Evolutionary conservation across 2,888 invertebrate species (phyloP).

Genomic region (Podotricha telesiphe): DNA sequence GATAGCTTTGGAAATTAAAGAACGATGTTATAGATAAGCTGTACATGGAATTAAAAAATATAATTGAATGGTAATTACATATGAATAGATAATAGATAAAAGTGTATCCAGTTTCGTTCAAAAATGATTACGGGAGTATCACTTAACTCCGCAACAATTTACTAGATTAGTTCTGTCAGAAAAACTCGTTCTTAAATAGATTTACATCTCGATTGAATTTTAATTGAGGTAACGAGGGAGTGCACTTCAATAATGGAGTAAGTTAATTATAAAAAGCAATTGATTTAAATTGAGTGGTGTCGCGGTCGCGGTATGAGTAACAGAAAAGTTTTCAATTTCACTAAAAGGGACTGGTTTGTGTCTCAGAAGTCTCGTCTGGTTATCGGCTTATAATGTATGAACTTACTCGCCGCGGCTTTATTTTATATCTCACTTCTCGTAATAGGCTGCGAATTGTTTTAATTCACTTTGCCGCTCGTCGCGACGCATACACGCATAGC

Average conservation of each 20-base stretch:
- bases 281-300: conserved; percentile 81
- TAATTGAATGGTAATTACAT: conserved; percentile 31
- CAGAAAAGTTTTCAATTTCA: conserved; percentile 84
- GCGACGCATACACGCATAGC: conserved; percentile 63
- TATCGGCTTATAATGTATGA: conserved; percentile 84
- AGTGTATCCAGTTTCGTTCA: conserved; percentile 37
- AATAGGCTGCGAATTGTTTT: conserved; percentile 76
- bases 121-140: conserved; percentile 30
- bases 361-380: conserved; percentile 84
- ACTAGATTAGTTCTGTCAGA: conserved; percentile 65
- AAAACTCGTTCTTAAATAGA: conserved; percentile 72
- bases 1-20: conserved; percentile 29
- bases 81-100: conserved; percentile 24
- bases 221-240: conserved; percentile 77
- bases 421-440: conserved; percentile 83
- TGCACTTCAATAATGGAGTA: conserved; percentile 78
- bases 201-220: conserved; percentile 79
- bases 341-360: conserved; percentile 85
- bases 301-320: conserved; percentile 80
- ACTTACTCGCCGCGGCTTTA: conserved; percentile 79
- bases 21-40: conserved; percentile 33
- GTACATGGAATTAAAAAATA: conserved; percentile 27
- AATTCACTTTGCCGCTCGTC: conserved; percentile 66
- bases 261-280: conserved; percentile 84
- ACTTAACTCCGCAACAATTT: conserved; percentile 62